Evolutionary conservation across 1,140 invertebrate species (phyloP).

Genomic region (Hylyphantes graminicola): DNA sequence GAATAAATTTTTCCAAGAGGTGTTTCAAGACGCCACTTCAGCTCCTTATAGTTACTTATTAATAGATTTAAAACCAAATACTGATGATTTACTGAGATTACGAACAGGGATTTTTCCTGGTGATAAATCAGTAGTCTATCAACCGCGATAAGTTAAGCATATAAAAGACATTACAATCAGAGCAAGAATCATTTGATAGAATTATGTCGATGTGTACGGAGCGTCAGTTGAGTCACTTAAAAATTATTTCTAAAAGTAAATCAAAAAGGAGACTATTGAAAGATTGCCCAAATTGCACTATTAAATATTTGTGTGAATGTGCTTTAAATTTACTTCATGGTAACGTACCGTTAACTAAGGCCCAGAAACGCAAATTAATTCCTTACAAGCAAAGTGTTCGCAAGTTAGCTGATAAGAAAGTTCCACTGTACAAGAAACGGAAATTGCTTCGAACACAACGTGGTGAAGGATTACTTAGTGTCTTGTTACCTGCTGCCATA

Average conservation of each 20-base stretch:
- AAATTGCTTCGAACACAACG: no score
- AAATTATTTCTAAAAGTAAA: neutral
- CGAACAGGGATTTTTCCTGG: constrained; percentile 3
- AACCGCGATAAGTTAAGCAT: neutral
- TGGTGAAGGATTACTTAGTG: no score
- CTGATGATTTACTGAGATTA: neutral
- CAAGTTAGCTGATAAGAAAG: no score
- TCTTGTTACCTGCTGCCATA: constrained; percentile 5
- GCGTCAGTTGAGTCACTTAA: neutral
- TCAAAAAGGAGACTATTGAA: neutral
- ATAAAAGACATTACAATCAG: neutral
- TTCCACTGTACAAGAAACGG: no score
- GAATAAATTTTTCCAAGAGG: constrained; percentile 62
- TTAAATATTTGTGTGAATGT: constrained; percentile 44
- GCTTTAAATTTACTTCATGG: constrained; percentile 29
- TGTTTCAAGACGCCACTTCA: constrained; percentile 62
- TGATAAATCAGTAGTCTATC: neutral
- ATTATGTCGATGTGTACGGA: neutral
- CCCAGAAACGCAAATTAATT: neutral
- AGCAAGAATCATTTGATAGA: neutral
- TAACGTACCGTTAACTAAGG: constrained; percentile 15
- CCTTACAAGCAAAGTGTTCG: constrained; percentile 13
- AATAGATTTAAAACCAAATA: constrained; percentile 7
- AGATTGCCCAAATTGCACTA: constrained; percentile 4
- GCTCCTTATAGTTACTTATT: constrained; percentile 2